These are phyloP conservation scores for Aselliscus stoliczkanus DNA, from an alignment of 2,797 vertebrate genomes.

Conservation along the genomic window DNA sequence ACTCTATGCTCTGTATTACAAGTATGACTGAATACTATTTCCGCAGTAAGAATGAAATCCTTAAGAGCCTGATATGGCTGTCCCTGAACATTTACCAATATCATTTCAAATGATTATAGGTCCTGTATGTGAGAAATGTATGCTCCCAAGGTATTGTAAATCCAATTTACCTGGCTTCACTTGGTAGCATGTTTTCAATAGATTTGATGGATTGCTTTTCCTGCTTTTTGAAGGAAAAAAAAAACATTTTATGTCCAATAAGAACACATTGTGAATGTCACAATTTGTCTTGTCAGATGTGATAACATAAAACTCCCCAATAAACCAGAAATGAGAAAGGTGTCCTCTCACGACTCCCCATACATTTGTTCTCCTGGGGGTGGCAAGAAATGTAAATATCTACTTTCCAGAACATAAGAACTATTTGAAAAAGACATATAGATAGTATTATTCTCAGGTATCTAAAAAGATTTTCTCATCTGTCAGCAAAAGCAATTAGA, in stretches of 20 bases:
- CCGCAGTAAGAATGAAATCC: slow-evolving; percentile 26
- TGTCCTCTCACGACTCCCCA: background rate
- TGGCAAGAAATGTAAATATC: background rate
- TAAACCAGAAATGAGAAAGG: background rate
- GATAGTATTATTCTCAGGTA: background rate
- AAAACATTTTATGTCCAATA: background rate
- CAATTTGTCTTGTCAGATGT: slow-evolving; percentile 8
- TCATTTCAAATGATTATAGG: slow-evolving; percentile 16
- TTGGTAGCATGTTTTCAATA: slow-evolving; percentile 16
- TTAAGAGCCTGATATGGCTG: background rate
- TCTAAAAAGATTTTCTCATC: background rate
- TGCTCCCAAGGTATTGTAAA: background rate
- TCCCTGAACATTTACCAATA: background rate
- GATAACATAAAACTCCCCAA: background rate
- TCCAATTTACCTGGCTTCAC: slow-evolving; percentile 27
- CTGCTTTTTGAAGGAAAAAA: slow-evolving; percentile 6
- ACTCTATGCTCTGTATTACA: background rate
- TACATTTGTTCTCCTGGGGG: background rate
- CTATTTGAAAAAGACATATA: background rate
- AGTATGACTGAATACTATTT: slow-evolving; percentile 27
- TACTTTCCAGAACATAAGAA: background rate
- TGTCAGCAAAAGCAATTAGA: background rate
- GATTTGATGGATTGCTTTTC: slow-evolving; percentile 25
- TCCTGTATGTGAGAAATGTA: background rate
- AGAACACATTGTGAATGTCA: background rate